These are phyloP conservation scores for Parasteatoda tepidariorum DNA, from an alignment of 1,140 invertebrate genomes.

Conservation along the genomic window DNA sequence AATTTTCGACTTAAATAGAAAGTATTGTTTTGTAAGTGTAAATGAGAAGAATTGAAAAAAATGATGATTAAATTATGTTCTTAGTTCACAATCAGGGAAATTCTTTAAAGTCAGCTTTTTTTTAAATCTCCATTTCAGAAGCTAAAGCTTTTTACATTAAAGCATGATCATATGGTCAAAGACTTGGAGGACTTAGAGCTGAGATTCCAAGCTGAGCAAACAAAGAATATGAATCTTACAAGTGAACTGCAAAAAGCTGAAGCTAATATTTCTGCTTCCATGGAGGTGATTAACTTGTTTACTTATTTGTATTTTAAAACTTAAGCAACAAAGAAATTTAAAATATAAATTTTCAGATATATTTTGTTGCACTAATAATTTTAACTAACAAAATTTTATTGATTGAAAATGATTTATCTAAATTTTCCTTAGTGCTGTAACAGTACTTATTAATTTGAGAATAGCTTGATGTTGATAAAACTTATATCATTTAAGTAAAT, in stretches of 20 bases:
- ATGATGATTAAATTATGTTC: neutral
- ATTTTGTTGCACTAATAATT: too few relatives aligned
- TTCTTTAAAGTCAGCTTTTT: too few relatives aligned
- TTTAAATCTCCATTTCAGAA: conserved; percentile 65
- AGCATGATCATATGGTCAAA: conserved; percentile 68
- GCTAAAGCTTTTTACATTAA: conserved; percentile 66
- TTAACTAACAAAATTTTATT: too few relatives aligned
- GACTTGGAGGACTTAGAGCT: conserved; percentile 69
- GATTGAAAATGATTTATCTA: too few relatives aligned
- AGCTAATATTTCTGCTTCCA: conserved; percentile 62
- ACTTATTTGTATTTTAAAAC: neutral
- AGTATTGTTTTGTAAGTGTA: neutral
- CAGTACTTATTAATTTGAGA: too few relatives aligned
- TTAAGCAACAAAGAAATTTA: too few relatives aligned
- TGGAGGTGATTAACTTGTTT: conserved; percentile 46
- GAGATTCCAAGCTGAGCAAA: conserved; percentile 70
- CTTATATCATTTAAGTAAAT: too few relatives aligned
- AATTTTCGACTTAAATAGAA: neutral
- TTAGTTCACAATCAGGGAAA: too few relatives aligned
- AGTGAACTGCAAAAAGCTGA: conserved; percentile 67
- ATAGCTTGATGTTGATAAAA: too few relatives aligned
- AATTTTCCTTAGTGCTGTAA: too few relatives aligned
- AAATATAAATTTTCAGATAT: too few relatives aligned
- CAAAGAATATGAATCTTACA: conserved; percentile 66
- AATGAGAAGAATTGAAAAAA: neutral